Evolutionary conservation across 2,888 invertebrate genomes (phyloP), one percentile per base, ranked within the genome.

Genomic region (Himalopsyche japonica): DNA sequence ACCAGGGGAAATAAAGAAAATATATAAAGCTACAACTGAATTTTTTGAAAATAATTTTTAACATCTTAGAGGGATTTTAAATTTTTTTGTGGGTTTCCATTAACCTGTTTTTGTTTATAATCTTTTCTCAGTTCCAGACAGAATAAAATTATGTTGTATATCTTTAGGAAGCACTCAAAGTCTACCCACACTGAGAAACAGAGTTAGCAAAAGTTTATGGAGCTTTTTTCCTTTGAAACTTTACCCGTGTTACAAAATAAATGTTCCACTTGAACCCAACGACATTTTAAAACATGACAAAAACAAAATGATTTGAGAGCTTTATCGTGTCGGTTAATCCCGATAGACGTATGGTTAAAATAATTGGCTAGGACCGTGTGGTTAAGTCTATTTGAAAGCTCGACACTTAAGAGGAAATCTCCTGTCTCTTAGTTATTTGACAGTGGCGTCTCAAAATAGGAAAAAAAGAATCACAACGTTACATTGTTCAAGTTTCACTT

Each of bases 261-360:
- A 57, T 20, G 20, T 20, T n/a, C 57, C 24, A 57, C 57, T 57
- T 57, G 57, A 57, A 24, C 57, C 57, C n/a, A 57, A 57, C 57
- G 57, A 57, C 57, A 57, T 57, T 57, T 57, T 24, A 57, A 37
- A 57, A 57, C 57, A 57, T 57, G 57, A 57, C 20, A 57, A 57
- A 57, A 57, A 57, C 57, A 30, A 70, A 32, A 83, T 80, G 48
- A 86, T 82, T 86, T 84, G 82, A 86, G 82, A 86, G 86, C 86
- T 77, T 86, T 84, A 80, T 82, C 86, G 86, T 84, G 86, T 86
- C 57, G 78, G 43, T 24, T 81, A 82, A 86, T 76, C 84, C 77
- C 27, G 82, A 76, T 48, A 77, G 83, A 84, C 81, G 57, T 49
- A 49, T 84, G 84, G 86, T 70, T 76, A 49, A 80, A 86, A 86